Conservation (phyloP, 2,797 vertebrate species). For the Brachyalestes nurse region DNA sequence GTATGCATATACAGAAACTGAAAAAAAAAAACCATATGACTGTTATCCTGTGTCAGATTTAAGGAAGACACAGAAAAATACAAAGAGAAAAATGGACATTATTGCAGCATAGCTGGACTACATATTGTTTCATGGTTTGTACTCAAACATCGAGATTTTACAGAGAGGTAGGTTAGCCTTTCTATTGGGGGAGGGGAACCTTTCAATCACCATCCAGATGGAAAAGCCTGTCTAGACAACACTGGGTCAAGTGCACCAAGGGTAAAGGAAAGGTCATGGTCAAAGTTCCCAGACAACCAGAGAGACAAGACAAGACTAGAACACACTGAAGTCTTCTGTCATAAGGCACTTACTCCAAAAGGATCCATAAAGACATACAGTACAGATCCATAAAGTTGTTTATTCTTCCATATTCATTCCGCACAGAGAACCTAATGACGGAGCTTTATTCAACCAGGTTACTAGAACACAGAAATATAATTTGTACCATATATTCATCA, state of each 20-base stretch:
- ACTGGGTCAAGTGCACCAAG: slow-evolving; percentile 45
- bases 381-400: background rate
- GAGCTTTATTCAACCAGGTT: slow-evolving; percentile 77
- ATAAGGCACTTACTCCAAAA: background rate
- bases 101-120: background rate
- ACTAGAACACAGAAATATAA: slow-evolving; percentile 66
- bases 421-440: slow-evolving; percentile 52
- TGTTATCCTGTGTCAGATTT: too few species aligned
- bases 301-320: background rate
- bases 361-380: background rate
- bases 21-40: too few species aligned
- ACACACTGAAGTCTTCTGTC: background rate
- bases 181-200: background rate
- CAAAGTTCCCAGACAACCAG: slow-evolving; percentile 19
- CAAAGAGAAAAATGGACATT: background rate
- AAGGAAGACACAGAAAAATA: too few species aligned
- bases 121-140: too few species aligned
- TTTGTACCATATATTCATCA: slow-evolving; percentile 72
- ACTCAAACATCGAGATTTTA: too few species aligned
- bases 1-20: too few species aligned
- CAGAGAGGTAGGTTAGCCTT: background rate
- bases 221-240: slow-evolving; percentile 62
- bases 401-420: background rate
- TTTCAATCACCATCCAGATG: slow-evolving; percentile 2
- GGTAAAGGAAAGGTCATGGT: slow-evolving; percentile 57